Base-by-base conservation (phyloP, 2,888 invertebrate genomes). In the Argyresthia albistria region DNA sequence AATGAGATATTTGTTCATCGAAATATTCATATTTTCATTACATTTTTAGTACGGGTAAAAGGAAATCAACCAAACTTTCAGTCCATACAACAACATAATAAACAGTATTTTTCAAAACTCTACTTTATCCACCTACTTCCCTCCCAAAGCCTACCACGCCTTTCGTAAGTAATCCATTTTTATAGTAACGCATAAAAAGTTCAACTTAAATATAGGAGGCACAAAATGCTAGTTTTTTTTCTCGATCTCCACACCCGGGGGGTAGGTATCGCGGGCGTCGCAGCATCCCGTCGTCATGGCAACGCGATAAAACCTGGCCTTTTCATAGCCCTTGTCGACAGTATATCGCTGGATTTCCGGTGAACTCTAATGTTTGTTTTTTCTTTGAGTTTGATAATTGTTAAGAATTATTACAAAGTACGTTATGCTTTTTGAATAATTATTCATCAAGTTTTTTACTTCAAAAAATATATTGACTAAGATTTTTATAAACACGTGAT, bases 271-370 rank as follows among this genome's bases (percentile, higher is more conserved):
- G 79, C 71, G 69, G 68, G 63, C 64, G 77, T 73, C 80, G 79
- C 78, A 73, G 76, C 76, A 72, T 81, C 77, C 76, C 71, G 66
- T 68, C 64, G 71, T 73, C 73, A 86, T 86, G 78, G 83, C 74
- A 79, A 87, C 87, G 80, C 81, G 87, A 88, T 87, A 87, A 87
- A 87, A 80, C 86, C 83, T 84, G 80, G 76, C 80, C 84, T 84
- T 83, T 81, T 83, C 84, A 83, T 78, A 81, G 82, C 80, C 80
- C 73, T 74, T 71, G 57, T 62, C 60, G 11, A 64, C 61, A 79
- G 80, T 79, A 76, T 67, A 79, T 64, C 71, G 60, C 61, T 58
- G 57, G 65, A 60, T 64, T 66, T 64, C 60, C 69, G 70, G 79
- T 60, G 55, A 35, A 51, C 43, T 46, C 9, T 42, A 11, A n/a